These are phyloP conservation scores for Blastobasis lacticolella DNA, from an alignment of 2,888 invertebrate genomes.

Conservation along the genomic window DNA sequence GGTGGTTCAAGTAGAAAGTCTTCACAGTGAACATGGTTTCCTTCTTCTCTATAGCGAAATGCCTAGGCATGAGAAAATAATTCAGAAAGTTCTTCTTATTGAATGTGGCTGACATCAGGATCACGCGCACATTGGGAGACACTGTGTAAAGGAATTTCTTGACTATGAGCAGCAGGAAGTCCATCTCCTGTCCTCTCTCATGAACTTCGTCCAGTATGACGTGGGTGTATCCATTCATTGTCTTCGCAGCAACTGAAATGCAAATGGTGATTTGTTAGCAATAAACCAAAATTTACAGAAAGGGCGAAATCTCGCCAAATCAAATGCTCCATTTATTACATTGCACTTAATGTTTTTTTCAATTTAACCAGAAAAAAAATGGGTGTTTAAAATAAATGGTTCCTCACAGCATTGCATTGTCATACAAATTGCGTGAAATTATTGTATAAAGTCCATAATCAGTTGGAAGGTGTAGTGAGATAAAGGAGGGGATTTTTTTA, in stretches of 20 bases:
- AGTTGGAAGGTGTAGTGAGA: too few relatives aligned
- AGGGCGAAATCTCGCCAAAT: too few relatives aligned
- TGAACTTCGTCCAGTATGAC: constrained; percentile 95
- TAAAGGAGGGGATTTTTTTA: too few relatives aligned
- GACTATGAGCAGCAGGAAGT: constrained; percentile 89
- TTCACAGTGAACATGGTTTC: constrained; percentile 69
- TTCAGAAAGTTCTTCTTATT: constrained; percentile 80
- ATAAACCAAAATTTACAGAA: too few relatives aligned
- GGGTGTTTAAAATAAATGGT: too few relatives aligned
- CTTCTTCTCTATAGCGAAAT: constrained; percentile 62
- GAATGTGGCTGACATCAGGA: constrained; percentile 97
- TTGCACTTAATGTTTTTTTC: too few relatives aligned
- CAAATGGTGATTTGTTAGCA: too few relatives aligned
- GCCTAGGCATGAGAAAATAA: constrained; percentile 73
- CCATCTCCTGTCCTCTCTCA: constrained; percentile 93
- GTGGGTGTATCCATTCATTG: constrained; percentile 87
- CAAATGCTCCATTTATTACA: too few relatives aligned
- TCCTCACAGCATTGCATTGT: too few relatives aligned
- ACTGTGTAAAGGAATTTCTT: constrained; percentile 81
- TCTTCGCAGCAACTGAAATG: constrained; percentile 74
- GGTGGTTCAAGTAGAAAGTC: constrained; percentile 76
- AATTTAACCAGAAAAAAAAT: too few relatives aligned
- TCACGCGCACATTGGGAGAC: constrained; percentile 48
- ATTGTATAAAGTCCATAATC: too few relatives aligned
- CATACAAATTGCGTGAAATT: too few relatives aligned